A percentile compares a stretch with the other conserved stretches of the same genome.
These are phyloP conservation scores for Ectemnius continuus DNA, from an alignment of 2,888 invertebrate species.

Conservation along the genomic window DNA sequence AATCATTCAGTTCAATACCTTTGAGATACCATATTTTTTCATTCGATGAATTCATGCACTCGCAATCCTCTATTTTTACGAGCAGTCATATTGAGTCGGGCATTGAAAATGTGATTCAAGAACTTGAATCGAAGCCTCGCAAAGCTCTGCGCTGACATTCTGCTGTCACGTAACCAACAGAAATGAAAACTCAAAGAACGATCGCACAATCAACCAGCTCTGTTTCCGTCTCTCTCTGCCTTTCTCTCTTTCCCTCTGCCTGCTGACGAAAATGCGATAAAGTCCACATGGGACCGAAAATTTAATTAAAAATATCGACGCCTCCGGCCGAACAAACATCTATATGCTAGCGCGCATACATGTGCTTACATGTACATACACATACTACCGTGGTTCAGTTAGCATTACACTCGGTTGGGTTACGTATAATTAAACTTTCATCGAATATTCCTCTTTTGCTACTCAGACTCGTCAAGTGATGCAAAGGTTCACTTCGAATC, in stretches of 20 bases:
- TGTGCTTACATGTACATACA: no score
- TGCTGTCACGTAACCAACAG: not conserved
- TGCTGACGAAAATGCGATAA: slow-evolving; percentile 16
- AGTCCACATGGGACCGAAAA: slow-evolving; percentile 5
- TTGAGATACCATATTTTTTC: no score
- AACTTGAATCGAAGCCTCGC: no score
- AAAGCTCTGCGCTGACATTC: not conserved
- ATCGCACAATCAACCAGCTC: not conserved
- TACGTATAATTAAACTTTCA: slow-evolving; percentile 1
- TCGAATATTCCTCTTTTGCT: not conserved
- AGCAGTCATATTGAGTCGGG: no score
- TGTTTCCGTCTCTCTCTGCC: no score
- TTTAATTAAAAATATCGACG: slow-evolving; percentile 23
- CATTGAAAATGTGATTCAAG: no score
- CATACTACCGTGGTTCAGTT: not conserved
- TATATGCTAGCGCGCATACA: no score
- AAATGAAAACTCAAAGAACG: slow-evolving; percentile 17
- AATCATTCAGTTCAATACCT: no score
- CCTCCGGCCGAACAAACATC: not conserved
- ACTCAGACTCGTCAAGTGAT: no score
- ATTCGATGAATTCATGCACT: no score
- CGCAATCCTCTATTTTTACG: no score
- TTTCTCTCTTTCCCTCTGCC: not conserved
- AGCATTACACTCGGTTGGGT: not conserved
- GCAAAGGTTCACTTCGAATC: no score